Conservation (phyloP, 2,113 vertebrate genomes). For the Neoarius graeffei region DNA sequence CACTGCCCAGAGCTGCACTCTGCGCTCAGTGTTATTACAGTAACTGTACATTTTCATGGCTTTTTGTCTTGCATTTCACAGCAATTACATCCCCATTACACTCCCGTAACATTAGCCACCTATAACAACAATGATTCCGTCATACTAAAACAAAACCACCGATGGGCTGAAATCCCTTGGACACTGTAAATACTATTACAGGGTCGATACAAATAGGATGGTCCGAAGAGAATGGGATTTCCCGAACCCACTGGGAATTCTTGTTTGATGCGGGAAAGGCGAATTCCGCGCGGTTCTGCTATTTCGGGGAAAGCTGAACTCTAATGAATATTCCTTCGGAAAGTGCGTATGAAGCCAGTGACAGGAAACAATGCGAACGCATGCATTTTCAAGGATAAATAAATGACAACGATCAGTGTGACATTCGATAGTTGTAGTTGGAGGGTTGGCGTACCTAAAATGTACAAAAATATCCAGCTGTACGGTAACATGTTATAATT, state of each 20-base stretch:
- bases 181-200: slow-evolving; percentile 73
- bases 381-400: slow-evolving; percentile 36
- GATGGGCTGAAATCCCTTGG: slow-evolving; percentile 68
- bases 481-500: slow-evolving; percentile 18
- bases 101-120: slow-evolving; percentile 55
- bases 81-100: slow-evolving; percentile 45
- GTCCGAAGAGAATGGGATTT: slow-evolving; percentile 61
- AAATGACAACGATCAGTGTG: slow-evolving; percentile 40
- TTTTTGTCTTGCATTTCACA: slow-evolving; percentile 42
- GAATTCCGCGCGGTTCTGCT: slow-evolving; percentile 36
- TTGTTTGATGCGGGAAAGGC: slow-evolving; percentile 56
- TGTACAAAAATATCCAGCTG: slow-evolving; percentile 3
- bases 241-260: slow-evolving; percentile 59
- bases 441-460: slow-evolving; percentile 20
- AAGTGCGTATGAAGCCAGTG: slow-evolving; percentile 16
- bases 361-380: slow-evolving; percentile 30
- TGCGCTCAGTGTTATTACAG: slow-evolving; percentile 39
- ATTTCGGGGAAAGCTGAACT: slow-evolving; percentile 51
- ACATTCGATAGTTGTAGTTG: slow-evolving; percentile 24
- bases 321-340: slow-evolving; percentile 35
- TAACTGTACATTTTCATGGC: slow-evolving; percentile 41
- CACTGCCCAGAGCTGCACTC: slow-evolving; percentile 19
- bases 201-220: slow-evolving; percentile 73
- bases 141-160: slow-evolving; percentile 65
- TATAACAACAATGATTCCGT: slow-evolving; percentile 58